phyloP scores from a whole-genome alignment of 1,140 invertebrate genomes.

The Tetragonula clypearis region DNA sequence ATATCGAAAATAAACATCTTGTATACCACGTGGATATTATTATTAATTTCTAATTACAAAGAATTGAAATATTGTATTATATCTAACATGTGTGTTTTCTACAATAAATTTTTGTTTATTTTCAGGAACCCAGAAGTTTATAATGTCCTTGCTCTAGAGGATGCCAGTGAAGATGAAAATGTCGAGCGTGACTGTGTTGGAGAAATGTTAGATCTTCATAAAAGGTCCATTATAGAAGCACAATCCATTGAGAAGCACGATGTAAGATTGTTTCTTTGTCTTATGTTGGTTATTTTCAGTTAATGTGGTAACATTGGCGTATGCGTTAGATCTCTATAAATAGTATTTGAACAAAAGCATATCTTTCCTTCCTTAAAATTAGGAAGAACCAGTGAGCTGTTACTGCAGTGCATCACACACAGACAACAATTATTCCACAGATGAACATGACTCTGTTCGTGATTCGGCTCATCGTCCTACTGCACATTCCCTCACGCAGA shows the following conservation, averaged over 20 bases:
- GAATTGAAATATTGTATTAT: not conserved
- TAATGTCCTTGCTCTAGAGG: constrained; percentile 71
- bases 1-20: constrained; percentile 16
- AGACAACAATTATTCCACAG: constrained; percentile 86
- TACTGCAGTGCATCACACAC: constrained; percentile 87
- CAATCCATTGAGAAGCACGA: constrained; percentile 77
- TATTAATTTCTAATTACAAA: not conserved
- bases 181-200: constrained; percentile 72
- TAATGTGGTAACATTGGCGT: constrained; percentile 8
- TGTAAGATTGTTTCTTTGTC: constrained; percentile 64
- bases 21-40: constrained; percentile 6
- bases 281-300: constrained; percentile 10
- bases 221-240: constrained; percentile 71
- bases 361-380: constrained; percentile 52
- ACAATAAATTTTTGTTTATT: constrained; percentile 16
- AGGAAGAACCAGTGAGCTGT: constrained; percentile 85
- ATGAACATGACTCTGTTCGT: constrained; percentile 85
- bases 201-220: constrained; percentile 75
- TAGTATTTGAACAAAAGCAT: constrained; percentile 32
- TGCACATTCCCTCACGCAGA: constrained; percentile 78
- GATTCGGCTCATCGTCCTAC: constrained; percentile 77
- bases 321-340: constrained; percentile 4
- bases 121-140: constrained; percentile 75
- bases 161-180: constrained; percentile 76
- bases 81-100: not conserved